These are phyloP conservation scores for Tokudaia muenninki DNA, from an alignment of 2,797 vertebrate species.

Conservation along the genomic window DNA sequence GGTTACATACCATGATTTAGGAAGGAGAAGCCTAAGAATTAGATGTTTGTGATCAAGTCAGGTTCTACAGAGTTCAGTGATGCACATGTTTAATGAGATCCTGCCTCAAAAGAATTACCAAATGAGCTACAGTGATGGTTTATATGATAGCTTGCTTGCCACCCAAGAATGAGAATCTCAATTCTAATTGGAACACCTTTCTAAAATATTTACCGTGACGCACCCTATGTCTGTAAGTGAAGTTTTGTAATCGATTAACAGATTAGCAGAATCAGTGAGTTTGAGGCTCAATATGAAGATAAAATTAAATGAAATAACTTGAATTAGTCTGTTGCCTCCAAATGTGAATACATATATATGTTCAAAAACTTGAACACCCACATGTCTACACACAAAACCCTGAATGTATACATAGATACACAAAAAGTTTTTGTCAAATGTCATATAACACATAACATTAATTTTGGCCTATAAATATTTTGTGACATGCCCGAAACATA, in stretches of 20 bases:
- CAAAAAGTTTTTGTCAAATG: neutral
- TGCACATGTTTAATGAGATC: neutral
- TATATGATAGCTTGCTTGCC: neutral
- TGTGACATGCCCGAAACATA: slow-evolving; percentile 8
- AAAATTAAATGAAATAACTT: neutral
- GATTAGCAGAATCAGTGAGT: neutral
- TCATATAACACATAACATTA: neutral
- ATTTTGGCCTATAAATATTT: neutral
- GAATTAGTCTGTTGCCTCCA: neutral
- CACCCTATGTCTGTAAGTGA: neutral
- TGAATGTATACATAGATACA: neutral
- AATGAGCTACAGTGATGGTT: too few species aligned
- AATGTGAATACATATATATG: neutral
- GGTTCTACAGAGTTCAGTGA: neutral
- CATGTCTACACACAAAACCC: neutral
- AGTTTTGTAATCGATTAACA: neutral
- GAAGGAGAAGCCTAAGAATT: neutral
- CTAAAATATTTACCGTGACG: neutral
- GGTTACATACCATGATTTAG: neutral
- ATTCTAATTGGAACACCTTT: neutral
- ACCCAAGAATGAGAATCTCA: neutral
- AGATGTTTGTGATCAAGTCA: neutral
- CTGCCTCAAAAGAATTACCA: neutral
- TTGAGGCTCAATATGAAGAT: neutral
- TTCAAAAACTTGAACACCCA: neutral